A percentile compares a stretch with the other conserved stretches of the same genome.
Conservation (phyloP, 2,888 invertebrate species). For the Eilema caniola region DNA sequence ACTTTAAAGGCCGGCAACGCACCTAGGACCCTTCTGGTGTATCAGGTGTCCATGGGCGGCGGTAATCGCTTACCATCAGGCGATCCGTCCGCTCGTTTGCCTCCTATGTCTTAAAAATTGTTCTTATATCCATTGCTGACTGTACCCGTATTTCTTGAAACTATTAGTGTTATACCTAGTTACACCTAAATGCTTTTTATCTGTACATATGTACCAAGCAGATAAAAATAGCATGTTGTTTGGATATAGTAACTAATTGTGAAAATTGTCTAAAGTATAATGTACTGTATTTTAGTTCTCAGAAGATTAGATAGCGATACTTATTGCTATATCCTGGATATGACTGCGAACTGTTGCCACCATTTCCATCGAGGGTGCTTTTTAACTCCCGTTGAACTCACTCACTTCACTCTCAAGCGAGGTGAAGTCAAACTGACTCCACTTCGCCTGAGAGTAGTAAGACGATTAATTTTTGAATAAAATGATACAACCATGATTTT, state of each 20-base stretch:
- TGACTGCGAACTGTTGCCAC: background rate
- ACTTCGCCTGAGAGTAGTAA: no score
- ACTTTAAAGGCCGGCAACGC: no score
- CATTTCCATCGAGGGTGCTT: background rate
- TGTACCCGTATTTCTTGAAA: background rate
- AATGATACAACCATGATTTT: background rate
- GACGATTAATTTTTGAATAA: no score
- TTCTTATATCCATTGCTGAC: no score
- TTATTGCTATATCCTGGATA: background rate
- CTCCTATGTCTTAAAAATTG: no score
- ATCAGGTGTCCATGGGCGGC: no score
- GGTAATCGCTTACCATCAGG: no score
- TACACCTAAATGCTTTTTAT: background rate
- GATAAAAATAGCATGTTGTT: background rate
- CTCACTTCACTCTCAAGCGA: no score
- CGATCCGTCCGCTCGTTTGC: no score
- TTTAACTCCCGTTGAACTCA: no score
- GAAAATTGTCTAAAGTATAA: background rate
- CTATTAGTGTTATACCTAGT: background rate
- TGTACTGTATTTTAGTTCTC: background rate
- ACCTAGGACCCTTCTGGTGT: no score
- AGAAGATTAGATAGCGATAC: conserved; percentile 1
- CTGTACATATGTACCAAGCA: background rate
- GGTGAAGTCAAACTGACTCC: no score
- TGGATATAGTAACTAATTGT: conserved; percentile 1